Conservation (phyloP, 2,888 invertebrate species). For the Oscheius sp. region DNA sequence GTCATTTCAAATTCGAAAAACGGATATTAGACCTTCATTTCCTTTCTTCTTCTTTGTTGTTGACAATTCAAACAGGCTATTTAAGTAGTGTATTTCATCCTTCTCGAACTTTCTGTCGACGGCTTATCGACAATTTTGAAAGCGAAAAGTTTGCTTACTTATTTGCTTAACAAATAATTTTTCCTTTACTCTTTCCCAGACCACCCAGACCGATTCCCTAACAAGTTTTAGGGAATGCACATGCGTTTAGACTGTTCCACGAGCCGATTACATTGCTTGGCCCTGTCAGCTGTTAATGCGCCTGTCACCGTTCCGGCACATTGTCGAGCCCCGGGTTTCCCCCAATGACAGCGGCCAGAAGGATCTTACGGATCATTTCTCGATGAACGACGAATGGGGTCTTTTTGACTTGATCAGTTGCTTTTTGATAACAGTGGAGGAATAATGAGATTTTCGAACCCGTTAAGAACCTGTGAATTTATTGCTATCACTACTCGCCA, state of each 20-base stretch:
- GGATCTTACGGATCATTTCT: background rate
- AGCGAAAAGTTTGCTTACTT: no score
- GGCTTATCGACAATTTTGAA: no score
- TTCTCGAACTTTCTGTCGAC: no score
- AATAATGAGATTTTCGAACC: background rate
- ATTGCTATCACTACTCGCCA: background rate
- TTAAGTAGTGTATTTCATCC: no score
- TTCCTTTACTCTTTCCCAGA: no score
- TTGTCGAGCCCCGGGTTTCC: background rate
- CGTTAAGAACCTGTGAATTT: background rate
- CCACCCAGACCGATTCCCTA: no score
- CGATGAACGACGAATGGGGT: background rate
- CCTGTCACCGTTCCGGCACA: constrained; percentile 20
- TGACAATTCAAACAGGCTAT: no score
- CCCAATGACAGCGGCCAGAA: background rate
- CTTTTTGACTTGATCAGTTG: background rate
- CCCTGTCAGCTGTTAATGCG: background rate
- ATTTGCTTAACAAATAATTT: no score
- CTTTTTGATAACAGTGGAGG: background rate
- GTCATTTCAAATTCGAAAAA: background rate
- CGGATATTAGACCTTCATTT: background rate
- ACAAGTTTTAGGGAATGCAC: background rate
- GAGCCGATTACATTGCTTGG: background rate
- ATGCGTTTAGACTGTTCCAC: background rate
- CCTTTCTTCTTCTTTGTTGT: background rate